A percentile compares a stretch with the other conserved stretches of the same genome.
Conservation (phyloP, 53 echinoderm and acorn worm genomes). For the Actinopyga echinites region DNA sequence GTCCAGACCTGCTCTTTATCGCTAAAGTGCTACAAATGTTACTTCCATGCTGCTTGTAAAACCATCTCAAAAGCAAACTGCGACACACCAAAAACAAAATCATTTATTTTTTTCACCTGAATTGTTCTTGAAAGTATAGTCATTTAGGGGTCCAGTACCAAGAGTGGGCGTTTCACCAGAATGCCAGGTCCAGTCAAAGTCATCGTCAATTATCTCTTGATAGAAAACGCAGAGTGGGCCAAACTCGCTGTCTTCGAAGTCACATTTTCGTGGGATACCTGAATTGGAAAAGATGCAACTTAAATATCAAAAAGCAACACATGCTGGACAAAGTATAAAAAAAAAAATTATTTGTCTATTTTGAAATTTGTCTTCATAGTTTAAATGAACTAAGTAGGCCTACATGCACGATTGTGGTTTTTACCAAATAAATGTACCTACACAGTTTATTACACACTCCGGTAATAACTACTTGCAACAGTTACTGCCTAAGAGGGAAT, state of each 20-base stretch:
- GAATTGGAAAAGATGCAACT: background rate
- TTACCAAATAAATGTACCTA: no score
- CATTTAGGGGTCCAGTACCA: constrained; percentile 79
- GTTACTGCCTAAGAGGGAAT: no score
- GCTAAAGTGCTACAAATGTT: no score
- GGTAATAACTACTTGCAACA: no score
- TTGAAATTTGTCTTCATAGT: no score
- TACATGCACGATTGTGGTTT: no score
- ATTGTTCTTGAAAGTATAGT: constrained; percentile 64
- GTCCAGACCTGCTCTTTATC: no score
- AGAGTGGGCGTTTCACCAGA: constrained; percentile 87
- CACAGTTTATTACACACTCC: no score
- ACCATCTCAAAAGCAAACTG: no score
- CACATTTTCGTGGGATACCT: constrained; percentile 58
- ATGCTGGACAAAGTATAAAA: background rate
- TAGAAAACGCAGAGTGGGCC: constrained; percentile 81
- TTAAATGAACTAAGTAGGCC: no score
- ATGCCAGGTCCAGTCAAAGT: constrained; percentile 88
- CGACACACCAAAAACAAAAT: no score
- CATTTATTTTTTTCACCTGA: constrained; percentile 20
- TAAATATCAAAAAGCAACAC: background rate
- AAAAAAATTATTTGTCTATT: background rate
- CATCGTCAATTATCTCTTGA: constrained; percentile 66
- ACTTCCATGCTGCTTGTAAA: no score
- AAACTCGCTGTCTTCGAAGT: constrained; percentile 69